A percentile compares a stretch with the other conserved stretches of the same genome.
phyloP scores from a whole-genome alignment of 2,113 vertebrate species.

The Limnothrissa miodon region DNA sequence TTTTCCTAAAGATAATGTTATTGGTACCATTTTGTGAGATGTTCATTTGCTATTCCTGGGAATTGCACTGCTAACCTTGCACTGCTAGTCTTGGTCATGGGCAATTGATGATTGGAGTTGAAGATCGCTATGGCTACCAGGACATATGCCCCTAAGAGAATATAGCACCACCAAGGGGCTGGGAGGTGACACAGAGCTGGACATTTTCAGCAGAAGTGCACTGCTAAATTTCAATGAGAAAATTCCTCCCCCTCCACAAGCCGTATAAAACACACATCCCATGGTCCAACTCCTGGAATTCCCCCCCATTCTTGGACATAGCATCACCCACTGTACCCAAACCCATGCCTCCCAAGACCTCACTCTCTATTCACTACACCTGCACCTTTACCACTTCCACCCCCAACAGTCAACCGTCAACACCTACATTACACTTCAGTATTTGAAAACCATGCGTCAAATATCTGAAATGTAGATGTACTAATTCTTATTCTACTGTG shows the following conservation, averaged over 20 bases:
- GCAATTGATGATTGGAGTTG: background rate
- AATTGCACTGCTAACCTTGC: background rate
- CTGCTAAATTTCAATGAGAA: background rate
- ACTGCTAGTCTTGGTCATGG: background rate
- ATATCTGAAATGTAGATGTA: background rate
- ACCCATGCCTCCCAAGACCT: background rate
- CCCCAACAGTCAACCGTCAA: background rate
- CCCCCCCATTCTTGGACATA: background rate
- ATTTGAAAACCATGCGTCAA: background rate
- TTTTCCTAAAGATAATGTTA: conserved; percentile 45
- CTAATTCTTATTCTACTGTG: background rate
- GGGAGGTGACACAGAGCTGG: background rate
- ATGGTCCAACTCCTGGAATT: background rate
- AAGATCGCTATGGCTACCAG: background rate
- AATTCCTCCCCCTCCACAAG: background rate
- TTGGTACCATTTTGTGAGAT: conserved; percentile 8
- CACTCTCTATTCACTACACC: background rate
- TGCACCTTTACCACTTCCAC: background rate
- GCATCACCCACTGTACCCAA: background rate
- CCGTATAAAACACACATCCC: background rate
- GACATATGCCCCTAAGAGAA: background rate
- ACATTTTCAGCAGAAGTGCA: background rate
- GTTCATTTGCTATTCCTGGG: background rate
- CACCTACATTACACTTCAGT: background rate
- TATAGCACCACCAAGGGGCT: background rate